A percentile compares a stretch with the other conserved stretches of the same genome.
Evolutionary conservation across 2,888 invertebrate genomes (phyloP).

Genomic region (Cyaniris semiargus): DNA sequence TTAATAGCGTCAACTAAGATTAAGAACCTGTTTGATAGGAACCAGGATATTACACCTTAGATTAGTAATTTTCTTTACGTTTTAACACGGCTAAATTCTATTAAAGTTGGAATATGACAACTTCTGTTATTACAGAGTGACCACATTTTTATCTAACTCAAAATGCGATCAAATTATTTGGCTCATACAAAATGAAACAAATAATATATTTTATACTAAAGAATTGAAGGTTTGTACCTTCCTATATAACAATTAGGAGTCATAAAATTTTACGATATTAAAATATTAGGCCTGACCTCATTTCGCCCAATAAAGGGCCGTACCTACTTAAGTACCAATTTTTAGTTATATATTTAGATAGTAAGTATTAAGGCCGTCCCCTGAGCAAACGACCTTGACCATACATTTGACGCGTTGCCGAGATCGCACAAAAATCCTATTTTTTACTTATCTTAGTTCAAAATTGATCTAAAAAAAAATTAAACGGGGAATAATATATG

Average conservation of each 20-base stretch:
- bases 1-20: background rate
- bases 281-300: background rate
- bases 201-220: too few relatives aligned
- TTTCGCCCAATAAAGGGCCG: background rate
- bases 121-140: background rate
- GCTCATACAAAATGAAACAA: background rate
- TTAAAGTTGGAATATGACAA: too few relatives aligned
- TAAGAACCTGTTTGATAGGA: background rate
- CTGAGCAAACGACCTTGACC: too few relatives aligned
- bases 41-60: background rate
- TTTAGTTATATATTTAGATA: background rate
- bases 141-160: background rate
- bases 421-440: too few relatives aligned
- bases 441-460: too few relatives aligned
- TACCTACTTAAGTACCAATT: background rate
- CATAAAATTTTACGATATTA: background rate
- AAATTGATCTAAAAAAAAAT: too few relatives aligned
- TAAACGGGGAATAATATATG: too few relatives aligned
- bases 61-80: background rate
- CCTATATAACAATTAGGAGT: background rate
- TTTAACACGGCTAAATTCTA: too few relatives aligned
- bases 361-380: too few relatives aligned
- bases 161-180: background rate
- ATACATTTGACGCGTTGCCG: too few relatives aligned
- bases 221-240: background rate